Conservation (phyloP, 2,113 vertebrate genomes). For the Arothron firmamentum region DNA sequence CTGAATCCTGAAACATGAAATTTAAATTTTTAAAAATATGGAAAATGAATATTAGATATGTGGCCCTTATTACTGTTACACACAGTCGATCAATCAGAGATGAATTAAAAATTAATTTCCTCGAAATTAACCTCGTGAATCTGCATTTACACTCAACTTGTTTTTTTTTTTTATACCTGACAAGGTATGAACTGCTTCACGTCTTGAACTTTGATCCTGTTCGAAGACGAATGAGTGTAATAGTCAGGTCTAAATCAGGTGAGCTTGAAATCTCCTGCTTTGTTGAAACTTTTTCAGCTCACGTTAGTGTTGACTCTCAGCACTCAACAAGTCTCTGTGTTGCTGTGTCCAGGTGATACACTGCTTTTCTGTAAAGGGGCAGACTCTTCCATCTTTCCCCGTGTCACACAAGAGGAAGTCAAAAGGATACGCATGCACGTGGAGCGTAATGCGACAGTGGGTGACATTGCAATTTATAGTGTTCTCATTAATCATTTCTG, state of each 20-base stretch:
- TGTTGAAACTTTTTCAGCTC: not conserved
- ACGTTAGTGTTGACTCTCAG: not conserved
- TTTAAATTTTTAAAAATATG: too few relatives aligned
- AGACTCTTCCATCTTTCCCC: conserved; percentile 91
- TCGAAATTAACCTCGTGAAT: too few relatives aligned
- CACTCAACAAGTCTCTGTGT: not conserved
- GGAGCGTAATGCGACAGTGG: conserved; percentile 89
- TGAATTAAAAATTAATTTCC: too few relatives aligned
- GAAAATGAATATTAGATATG: too few relatives aligned
- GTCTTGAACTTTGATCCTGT: conserved; percentile 92
- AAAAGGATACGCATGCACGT: conserved; percentile 85
- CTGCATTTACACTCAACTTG: not conserved
- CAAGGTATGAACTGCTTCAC: conserved; percentile 90
- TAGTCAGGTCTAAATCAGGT: conserved; percentile 84
- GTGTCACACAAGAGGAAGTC: conserved; percentile 85
- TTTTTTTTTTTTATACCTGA: not conserved
- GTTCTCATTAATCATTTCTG: too few relatives aligned
- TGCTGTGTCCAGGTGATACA: conserved; percentile 78
- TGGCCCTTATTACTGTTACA: too few relatives aligned
- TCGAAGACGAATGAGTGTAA: conserved; percentile 95
- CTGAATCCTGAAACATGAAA: too few relatives aligned
- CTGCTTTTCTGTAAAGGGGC: conserved; percentile 97
- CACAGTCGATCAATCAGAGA: too few relatives aligned
- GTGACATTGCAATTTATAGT: conserved; percentile 10
- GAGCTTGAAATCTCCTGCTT: conserved; percentile 24